phyloP scores from a whole-genome alignment of 2,797 vertebrate genomes.

The Spondyliosoma cantharus region DNA sequence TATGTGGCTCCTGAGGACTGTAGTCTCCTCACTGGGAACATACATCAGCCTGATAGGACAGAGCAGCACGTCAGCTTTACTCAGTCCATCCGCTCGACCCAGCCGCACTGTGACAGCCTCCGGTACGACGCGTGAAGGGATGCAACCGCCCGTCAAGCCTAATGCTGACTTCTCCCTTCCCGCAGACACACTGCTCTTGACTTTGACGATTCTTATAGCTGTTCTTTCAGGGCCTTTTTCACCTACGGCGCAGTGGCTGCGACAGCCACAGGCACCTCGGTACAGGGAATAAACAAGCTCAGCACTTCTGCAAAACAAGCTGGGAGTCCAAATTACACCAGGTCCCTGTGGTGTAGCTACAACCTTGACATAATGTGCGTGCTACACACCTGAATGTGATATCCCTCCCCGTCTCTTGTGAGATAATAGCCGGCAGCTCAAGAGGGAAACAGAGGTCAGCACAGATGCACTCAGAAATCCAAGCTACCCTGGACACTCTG shows the following conservation, averaged over 20 bases:
- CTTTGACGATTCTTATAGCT: constrained; percentile 46
- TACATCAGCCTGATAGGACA: constrained; percentile 80
- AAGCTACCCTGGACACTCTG: constrained; percentile 40
- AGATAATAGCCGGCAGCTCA: constrained; percentile 40
- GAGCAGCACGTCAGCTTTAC: constrained; percentile 72
- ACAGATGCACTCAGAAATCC: constrained; percentile 45
- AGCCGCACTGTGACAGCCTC: constrained; percentile 59
- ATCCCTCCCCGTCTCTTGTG: constrained; percentile 36
- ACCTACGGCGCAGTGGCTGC: not conserved
- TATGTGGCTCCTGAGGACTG: constrained; percentile 70
- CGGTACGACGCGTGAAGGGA: constrained; percentile 63
- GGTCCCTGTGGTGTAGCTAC: constrained; percentile 64
- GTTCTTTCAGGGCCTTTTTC: constrained; percentile 32
- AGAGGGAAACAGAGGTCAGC: constrained; percentile 57
- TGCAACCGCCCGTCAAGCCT: constrained; percentile 45
- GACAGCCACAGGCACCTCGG: constrained; percentile 41
- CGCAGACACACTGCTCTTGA: constrained; percentile 7
- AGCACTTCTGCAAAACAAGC: constrained; percentile 64
- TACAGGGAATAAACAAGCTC: constrained; percentile 48
- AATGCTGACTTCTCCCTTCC: constrained; percentile 49
- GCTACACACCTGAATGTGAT: constrained; percentile 70
- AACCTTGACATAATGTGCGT: constrained; percentile 75
- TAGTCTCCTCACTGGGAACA: constrained; percentile 73
- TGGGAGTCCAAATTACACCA: constrained; percentile 55
- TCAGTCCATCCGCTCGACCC: constrained; percentile 62